phyloP scores from a whole-genome alignment of 2,888 invertebrate genomes.

The Cenopis cana region DNA sequence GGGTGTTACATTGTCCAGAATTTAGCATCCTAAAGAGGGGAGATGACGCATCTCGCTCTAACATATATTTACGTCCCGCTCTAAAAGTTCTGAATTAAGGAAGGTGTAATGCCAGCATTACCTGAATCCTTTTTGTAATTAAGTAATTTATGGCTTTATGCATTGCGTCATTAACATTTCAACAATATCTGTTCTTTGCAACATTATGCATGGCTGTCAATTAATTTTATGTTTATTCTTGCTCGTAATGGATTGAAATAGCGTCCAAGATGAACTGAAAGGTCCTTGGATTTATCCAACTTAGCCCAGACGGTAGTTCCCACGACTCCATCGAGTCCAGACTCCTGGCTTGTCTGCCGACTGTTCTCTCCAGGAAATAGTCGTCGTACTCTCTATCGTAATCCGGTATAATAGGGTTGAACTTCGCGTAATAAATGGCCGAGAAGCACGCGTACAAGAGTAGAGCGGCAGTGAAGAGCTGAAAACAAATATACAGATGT shows the following conservation, averaged over 20 bases:
- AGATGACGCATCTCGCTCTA: too few relatives aligned
- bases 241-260: conserved; percentile 70
- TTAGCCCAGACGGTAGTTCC: conserved; percentile 72
- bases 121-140: background rate
- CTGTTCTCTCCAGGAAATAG: conserved; percentile 89
- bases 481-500: conserved; percentile 61
- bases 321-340: conserved; percentile 68
- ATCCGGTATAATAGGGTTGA: conserved; percentile 92
- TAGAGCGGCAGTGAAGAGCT: conserved; percentile 92
- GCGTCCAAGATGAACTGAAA: conserved; percentile 89
- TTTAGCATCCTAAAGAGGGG: too few relatives aligned
- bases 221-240: conserved; percentile 54
- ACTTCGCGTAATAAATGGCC: conserved; percentile 94
- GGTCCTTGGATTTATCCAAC: conserved; percentile 86
- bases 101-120: too few relatives aligned
- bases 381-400: conserved; percentile 90
- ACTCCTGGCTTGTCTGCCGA: conserved; percentile 79
- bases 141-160: background rate
- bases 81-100: too few relatives aligned
- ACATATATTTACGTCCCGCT: too few relatives aligned
- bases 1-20: too few relatives aligned
- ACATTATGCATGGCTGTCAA: too few relatives aligned
- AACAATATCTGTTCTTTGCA: too few relatives aligned
- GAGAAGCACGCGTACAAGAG: conserved; percentile 94
- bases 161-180: too few relatives aligned